Percentiles rank a stretch among this genome's conserved stretches.
These are phyloP conservation scores for Callocephalon fimbriatum DNA, from an alignment of 2,113 vertebrate species.

Conservation along the genomic window DNA sequence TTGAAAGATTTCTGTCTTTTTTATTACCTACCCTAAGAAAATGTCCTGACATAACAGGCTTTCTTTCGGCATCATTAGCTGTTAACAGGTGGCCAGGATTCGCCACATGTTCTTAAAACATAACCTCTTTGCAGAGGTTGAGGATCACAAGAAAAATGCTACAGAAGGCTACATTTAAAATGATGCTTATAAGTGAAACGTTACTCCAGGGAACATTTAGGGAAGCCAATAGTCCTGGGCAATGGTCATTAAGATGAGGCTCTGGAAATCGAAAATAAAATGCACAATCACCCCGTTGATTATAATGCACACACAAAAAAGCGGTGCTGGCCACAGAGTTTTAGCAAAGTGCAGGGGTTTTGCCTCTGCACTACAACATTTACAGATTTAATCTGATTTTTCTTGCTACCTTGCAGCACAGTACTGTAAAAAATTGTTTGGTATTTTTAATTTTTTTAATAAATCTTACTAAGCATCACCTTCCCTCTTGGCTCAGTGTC, in stretches of 20 bases:
- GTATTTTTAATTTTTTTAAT: background rate
- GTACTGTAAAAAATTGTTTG: rapidly evolving
- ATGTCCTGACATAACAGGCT: conserved; percentile 26
- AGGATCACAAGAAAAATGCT: conserved; percentile 27
- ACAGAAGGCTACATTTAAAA: conserved; percentile 39
- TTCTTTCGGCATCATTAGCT: conserved; percentile 39
- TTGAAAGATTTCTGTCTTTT: conserved; percentile 52
- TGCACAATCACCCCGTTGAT: background rate
- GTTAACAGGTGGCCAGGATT: conserved; percentile 50
- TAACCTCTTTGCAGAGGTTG: conserved; percentile 29
- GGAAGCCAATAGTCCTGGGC: background rate
- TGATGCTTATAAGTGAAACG: conserved; percentile 31
- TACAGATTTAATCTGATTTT: background rate
- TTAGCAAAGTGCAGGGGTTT: background rate
- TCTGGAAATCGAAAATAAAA: conserved; percentile 50
- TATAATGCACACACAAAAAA: background rate
- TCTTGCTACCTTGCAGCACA: background rate
- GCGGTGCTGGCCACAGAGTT: background rate
- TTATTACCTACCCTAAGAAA: conserved; percentile 44
- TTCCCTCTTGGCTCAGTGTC: background rate
- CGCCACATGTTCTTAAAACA: conserved; percentile 41
- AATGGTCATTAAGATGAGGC: conserved; percentile 4
- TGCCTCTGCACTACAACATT: background rate
- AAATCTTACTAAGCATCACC: background rate
- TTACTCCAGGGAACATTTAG: conserved; percentile 39